phyloP scores from a whole-genome alignment of 2,797 vertebrate genomes.

The Clamator glandarius region DNA sequence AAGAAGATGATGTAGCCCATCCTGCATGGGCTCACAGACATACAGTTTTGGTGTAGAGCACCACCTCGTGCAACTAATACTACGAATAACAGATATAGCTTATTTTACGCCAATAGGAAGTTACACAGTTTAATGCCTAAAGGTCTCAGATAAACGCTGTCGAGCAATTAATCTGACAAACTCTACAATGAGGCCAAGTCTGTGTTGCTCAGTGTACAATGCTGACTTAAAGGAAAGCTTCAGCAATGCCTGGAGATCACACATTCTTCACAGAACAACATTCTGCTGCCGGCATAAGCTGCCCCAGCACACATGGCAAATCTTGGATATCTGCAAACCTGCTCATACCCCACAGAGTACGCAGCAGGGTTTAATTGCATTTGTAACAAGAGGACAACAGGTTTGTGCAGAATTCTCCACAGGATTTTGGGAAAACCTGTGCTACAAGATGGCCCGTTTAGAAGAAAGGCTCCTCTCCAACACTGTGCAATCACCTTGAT shows the following conservation, averaged over 20 bases:
- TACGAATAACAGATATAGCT: neutral
- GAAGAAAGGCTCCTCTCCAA: neutral
- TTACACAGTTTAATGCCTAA: neutral
- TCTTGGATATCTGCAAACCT: neutral
- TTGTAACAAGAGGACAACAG: neutral
- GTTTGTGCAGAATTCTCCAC: neutral
- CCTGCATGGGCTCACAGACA: neutral
- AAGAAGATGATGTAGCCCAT: neutral
- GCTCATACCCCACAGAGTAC: neutral
- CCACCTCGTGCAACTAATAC: neutral
- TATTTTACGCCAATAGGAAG: neutral
- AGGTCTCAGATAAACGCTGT: neutral
- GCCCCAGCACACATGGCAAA: neutral
- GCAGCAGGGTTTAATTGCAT: neutral
- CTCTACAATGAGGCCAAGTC: neutral
- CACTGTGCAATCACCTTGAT: neutral
- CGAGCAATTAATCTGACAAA: neutral
- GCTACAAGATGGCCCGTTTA: neutral
- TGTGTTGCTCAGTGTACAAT: neutral
- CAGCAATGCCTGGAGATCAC: neutral
- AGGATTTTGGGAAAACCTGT: neutral
- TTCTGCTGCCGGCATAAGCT: neutral
- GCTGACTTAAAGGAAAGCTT: neutral
- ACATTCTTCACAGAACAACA: neutral
- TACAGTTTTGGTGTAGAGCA: neutral